phyloP scores from a whole-genome alignment of 92 coral and sea anemone genomes.

The Actinostola sp. region DNA sequence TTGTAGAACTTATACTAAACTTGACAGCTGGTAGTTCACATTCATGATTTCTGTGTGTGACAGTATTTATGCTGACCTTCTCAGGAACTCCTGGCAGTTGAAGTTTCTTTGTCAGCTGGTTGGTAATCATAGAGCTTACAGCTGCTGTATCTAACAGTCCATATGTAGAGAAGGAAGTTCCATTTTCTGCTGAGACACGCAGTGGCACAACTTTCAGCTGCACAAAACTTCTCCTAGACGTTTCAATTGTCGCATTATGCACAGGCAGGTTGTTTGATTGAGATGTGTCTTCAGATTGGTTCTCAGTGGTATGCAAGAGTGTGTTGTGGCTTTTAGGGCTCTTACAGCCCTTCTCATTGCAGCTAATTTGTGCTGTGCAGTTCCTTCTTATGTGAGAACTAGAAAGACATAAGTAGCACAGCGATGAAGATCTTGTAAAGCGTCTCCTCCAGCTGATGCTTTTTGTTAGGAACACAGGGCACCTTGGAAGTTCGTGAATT shows the following conservation, averaged over 20 bases:
- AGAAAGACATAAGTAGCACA: constrained; percentile 42
- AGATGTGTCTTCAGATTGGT: neutral
- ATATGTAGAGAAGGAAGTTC: constrained; percentile 25
- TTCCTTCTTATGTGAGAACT: constrained; percentile 5
- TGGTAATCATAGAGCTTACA: constrained; percentile 49
- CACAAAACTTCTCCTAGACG: constrained; percentile 9
- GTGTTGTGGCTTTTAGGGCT: constrained; percentile 36
- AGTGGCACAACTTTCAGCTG: constrained; percentile 5
- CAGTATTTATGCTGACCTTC: constrained; percentile 26
- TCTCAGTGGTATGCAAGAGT: constrained; percentile 21
- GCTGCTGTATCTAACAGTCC: constrained; percentile 46
- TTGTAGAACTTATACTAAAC: constrained; percentile 20
- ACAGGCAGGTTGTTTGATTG: constrained; percentile 1
- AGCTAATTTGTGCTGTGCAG: constrained; percentile 24
- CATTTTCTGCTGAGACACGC: constrained; percentile 7
- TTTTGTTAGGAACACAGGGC: constrained; percentile 10
- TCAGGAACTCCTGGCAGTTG: constrained; percentile 25
- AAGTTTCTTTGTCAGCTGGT: constrained; percentile 31
- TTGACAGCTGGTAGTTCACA: constrained; percentile 26
- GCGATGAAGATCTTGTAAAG: constrained; percentile 11
- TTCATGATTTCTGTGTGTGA: constrained; percentile 12
- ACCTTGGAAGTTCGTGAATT: neutral
- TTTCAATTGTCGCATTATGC: constrained; percentile 25
- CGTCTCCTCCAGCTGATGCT: constrained; percentile 34
- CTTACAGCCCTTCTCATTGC: constrained; percentile 23